Percentiles rank a stretch among this genome's conserved stretches.
These are phyloP conservation scores for Passerina amoena DNA, from an alignment of 2,113 vertebrate genomes.

Conservation along the genomic window DNA sequence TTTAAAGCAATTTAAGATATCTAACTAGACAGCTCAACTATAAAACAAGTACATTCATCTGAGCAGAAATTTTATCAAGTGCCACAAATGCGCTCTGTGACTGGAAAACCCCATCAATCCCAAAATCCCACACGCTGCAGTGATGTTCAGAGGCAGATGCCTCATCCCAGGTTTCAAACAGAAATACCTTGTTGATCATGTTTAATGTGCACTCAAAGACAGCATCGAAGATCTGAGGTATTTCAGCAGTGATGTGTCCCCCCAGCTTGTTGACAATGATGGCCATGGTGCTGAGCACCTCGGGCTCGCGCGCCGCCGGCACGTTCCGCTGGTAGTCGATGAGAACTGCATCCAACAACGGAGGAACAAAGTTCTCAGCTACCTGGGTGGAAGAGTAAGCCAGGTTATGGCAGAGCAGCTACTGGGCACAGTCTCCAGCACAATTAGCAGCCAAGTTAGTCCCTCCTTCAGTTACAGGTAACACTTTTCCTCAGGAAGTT, in stretches of 20 bases:
- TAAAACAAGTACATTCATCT: accelerated
- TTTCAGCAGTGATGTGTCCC: constrained; percentile 96
- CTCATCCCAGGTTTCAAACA: not conserved
- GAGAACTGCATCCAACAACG: constrained; percentile 95
- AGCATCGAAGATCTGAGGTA: constrained; percentile 98
- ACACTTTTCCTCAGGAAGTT: not conserved
- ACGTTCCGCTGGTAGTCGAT: constrained; percentile 99
- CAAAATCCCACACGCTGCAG: accelerated
- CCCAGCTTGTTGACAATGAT: constrained; percentile 98
- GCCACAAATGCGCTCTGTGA: not conserved
- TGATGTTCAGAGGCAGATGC: not conserved
- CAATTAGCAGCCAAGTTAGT: not conserved
- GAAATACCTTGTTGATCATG: constrained; percentile 97
- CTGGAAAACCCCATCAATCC: not conserved
- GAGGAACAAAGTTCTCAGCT: constrained; percentile 97
- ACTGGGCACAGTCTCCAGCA: not conserved
- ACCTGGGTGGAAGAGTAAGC: constrained; percentile 78
- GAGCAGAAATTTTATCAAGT: not conserved
- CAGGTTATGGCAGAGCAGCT: not conserved
- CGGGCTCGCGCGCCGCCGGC: constrained; percentile 94
- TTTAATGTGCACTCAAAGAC: constrained; percentile 99
- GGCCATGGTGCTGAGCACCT: constrained; percentile 99
- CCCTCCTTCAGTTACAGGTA: not conserved
- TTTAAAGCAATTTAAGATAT: not conserved
- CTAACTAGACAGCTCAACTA: not conserved